Evolutionary conservation across 2,888 invertebrate genomes (phyloP).

Genomic region (Seira ritae): DNA sequence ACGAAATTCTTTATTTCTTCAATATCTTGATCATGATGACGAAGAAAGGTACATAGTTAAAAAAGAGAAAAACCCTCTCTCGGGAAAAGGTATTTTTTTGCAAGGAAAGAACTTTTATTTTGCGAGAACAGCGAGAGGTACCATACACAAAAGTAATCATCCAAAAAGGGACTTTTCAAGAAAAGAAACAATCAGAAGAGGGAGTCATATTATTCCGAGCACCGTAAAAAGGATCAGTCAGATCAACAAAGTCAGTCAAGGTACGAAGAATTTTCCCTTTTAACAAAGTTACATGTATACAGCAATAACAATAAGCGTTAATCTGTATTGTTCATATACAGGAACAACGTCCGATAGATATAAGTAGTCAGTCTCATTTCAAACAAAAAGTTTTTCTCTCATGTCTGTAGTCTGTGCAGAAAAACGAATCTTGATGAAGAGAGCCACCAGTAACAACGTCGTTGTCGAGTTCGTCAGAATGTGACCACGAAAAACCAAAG

Average conservation of each 20-base stretch:
- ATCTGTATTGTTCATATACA: not conserved
- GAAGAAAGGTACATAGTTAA: constrained; percentile 17
- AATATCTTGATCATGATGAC: not conserved
- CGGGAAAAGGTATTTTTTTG: not conserved
- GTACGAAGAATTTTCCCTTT: too few relatives aligned
- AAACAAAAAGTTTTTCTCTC: not conserved
- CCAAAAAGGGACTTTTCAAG: constrained; percentile 48
- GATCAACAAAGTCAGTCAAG: not conserved
- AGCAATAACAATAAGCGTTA: not conserved
- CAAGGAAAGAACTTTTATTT: not conserved
- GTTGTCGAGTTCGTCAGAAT: constrained; percentile 48
- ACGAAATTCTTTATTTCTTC: not conserved
- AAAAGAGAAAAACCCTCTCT: constrained; percentile 14
- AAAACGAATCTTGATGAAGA: constrained; percentile 22
- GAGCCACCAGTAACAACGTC: constrained; percentile 29
- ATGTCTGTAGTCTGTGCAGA: too few relatives aligned
- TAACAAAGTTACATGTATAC: too few relatives aligned
- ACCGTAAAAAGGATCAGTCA: not conserved
- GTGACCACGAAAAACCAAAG: constrained; percentile 26
- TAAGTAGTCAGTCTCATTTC: not conserved
- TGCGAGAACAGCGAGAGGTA: not conserved
- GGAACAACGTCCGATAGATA: too few relatives aligned
- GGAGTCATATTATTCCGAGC: constrained; percentile 10
- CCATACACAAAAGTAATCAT: constrained; percentile 50
- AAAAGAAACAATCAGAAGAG: constrained; percentile 27